These are phyloP conservation scores for Glyptemys insculpta DNA, from an alignment of 2,797 vertebrate species.

Conservation along the genomic window DNA sequence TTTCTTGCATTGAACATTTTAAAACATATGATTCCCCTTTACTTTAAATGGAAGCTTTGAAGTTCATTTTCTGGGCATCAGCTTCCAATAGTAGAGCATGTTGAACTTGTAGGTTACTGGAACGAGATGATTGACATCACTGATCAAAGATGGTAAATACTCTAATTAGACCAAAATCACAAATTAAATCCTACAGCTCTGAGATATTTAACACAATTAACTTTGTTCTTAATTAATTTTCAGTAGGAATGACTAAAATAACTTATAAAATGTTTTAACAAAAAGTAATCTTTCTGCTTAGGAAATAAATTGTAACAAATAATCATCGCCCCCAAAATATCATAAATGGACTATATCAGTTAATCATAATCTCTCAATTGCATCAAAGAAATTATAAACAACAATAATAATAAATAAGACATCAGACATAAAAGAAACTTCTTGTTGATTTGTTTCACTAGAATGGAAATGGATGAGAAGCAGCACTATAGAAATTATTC, in stretches of 20 bases:
- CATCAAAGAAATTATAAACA: constrained; percentile 26
- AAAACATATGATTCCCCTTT: neutral
- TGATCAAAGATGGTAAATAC: constrained; percentile 34
- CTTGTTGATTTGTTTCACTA: neutral
- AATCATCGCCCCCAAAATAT: constrained; percentile 26
- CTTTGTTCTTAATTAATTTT: constrained; percentile 54
- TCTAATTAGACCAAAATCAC: constrained; percentile 39
- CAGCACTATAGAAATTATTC: neutral
- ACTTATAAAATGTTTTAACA: neutral
- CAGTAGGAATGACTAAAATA: constrained; percentile 13
- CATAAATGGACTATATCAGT: neutral
- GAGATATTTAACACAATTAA: constrained; percentile 32
- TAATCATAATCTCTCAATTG: neutral
- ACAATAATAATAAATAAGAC: neutral
- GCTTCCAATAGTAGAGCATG: neutral
- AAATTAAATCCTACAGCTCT: constrained; percentile 19
- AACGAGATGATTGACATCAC: constrained; percentile 11
- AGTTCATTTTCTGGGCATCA: neutral
- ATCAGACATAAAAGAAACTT: neutral
- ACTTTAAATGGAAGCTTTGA: constrained; percentile 22
- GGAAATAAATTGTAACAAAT: constrained; percentile 24
- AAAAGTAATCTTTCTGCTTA: neutral
- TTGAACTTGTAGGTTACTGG: neutral
- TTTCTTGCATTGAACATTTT: neutral
- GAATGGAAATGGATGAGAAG: neutral